phyloP scores from a whole-genome alignment of 2,888 invertebrate species.

The Callosobruchus maculatus region DNA sequence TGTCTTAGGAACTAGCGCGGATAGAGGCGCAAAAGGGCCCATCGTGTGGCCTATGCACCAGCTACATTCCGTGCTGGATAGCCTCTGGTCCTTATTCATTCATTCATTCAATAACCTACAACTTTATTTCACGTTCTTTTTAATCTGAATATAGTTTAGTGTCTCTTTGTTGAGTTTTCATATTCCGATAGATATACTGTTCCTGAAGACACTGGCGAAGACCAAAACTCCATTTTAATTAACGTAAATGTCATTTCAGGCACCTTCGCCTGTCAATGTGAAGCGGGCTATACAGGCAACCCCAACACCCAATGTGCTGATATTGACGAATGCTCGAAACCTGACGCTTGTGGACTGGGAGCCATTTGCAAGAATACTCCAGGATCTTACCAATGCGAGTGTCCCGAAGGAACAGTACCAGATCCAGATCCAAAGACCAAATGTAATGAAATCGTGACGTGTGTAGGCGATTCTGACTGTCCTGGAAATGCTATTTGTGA shows the following conservation, averaged over 20 bases:
- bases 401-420: conserved; percentile 76
- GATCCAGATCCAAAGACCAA: conserved; percentile 80
- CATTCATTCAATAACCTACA: too few species aligned
- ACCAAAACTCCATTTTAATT: too few species aligned
- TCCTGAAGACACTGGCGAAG: too few species aligned
- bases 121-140: too few species aligned
- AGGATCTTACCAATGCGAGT: conserved; percentile 75
- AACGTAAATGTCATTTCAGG: neutral
- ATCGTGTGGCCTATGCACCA: too few species aligned
- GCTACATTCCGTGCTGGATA: too few species aligned
- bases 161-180: too few species aligned
- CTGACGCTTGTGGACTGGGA: conserved; percentile 73
- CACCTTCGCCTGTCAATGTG: conserved; percentile 76
- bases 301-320: conserved; percentile 77
- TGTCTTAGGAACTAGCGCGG: too few species aligned
- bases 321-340: conserved; percentile 75
- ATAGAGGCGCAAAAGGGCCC: too few species aligned
- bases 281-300: conserved; percentile 82
- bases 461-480: conserved; percentile 72
- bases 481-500: conserved; percentile 89
- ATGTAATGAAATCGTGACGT: conserved; percentile 79
- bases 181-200: too few species aligned
- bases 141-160: too few species aligned
- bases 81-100: too few species aligned
- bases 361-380: conserved; percentile 76